phyloP scores from a whole-genome alignment of 2,888 invertebrate genomes.

The Adineta ricciae region DNA sequence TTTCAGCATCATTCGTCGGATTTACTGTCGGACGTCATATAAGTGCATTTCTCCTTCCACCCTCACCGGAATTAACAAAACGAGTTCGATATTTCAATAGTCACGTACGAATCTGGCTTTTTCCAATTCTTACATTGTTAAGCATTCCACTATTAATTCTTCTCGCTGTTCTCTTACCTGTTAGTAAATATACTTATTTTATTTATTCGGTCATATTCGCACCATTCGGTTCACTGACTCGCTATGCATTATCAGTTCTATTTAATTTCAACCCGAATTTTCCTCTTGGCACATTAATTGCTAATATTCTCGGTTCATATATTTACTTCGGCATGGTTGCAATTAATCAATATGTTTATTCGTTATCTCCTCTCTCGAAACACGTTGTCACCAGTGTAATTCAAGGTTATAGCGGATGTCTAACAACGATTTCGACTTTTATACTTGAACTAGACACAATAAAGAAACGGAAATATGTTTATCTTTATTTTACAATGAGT shows the following conservation, averaged over 20 bases:
- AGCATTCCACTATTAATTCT: not conserved
- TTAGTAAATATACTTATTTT: not conserved
- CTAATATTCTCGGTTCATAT: not conserved
- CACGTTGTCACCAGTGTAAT: not conserved
- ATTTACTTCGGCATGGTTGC: not conserved
- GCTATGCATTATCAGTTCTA: not conserved
- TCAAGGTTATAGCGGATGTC: not conserved
- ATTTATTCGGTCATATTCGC: not conserved
- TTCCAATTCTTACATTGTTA: not conserved
- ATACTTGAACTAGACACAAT: not conserved
- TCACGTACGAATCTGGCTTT: not conserved
- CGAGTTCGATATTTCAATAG: not conserved
- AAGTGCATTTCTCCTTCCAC: not conserved
- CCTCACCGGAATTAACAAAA: too few relatives aligned
- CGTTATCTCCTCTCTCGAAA: not conserved
- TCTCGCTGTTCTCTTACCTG: not conserved
- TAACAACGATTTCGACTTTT: constrained; percentile 14
- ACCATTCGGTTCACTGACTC: constrained; percentile 1
- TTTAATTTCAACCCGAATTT: not conserved
- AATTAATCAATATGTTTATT: not conserved
- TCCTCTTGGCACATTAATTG: not conserved
- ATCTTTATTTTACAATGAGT: not conserved
- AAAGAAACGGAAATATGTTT: not conserved
- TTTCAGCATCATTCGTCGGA: not conserved
- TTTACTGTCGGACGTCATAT: not conserved